A percentile compares a stretch with the other conserved stretches of the same genome.
phyloP scores from a whole-genome alignment of 2,888 invertebrate genomes.

The Rhyacophila evoluta region DNA sequence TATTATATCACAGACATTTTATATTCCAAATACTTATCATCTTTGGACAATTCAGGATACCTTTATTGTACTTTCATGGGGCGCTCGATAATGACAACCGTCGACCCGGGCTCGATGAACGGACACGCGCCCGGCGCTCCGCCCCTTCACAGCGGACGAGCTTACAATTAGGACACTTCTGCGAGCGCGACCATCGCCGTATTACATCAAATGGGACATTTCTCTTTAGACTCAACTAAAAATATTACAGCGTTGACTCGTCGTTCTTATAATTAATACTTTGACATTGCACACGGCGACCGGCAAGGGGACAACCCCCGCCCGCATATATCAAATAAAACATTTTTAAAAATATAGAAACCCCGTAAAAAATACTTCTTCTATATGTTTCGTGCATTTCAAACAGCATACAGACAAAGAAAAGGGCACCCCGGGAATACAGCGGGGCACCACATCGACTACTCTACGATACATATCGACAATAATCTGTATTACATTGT shows the following conservation, averaged over 20 bases:
- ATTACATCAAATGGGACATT: conserved; percentile 40
- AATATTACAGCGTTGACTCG: conserved; percentile 53
- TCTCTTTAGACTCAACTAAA: conserved; percentile 50
- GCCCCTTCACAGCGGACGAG: conserved; percentile 44
- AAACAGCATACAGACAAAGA: conserved; percentile 83
- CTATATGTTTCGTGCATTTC: conserved; percentile 92
- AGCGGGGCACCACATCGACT: conserved; percentile 70
- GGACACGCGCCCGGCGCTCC: conserved; percentile 55
- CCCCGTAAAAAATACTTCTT: conserved; percentile 71
- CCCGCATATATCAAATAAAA: conserved; percentile 47
- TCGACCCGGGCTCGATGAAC: conserved; percentile 63
- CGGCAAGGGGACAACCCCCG: conserved; percentile 41
- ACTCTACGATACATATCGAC: conserved; percentile 68
- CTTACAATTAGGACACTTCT: conserved; percentile 39
- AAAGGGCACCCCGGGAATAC: conserved; percentile 70
- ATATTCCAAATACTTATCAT: conserved; percentile 61
- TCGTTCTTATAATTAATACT: conserved; percentile 51
- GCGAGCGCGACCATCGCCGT: conserved; percentile 41
- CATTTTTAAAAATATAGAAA: conserved; percentile 52
- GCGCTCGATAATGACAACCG: conserved; percentile 63
- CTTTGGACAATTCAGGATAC: conserved; percentile 70
- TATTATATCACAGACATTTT: conserved; percentile 69
- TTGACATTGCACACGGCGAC: conserved; percentile 49
- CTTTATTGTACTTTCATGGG: conserved; percentile 61
- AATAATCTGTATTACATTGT: conserved; percentile 59